Base-by-base conservation (phyloP, 2,888 invertebrate genomes). In the Ectemnius cavifrons region DNA sequence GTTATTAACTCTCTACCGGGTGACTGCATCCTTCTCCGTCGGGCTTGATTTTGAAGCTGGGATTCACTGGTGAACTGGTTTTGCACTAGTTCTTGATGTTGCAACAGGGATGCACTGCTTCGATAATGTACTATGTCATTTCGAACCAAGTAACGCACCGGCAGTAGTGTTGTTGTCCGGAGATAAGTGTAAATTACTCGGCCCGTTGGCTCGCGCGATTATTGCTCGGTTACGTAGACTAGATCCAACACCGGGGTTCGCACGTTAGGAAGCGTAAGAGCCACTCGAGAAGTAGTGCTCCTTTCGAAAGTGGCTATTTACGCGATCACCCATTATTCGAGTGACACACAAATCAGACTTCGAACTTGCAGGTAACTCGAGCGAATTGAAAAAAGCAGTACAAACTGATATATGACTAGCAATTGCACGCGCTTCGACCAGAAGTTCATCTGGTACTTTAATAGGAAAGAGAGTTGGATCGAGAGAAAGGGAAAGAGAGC, bases 1-100 rank as follows among this genome's bases (percentile, higher is more conserved):
- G n/a, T 37, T 63, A 62, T 71, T 76, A 63, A 59, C n/a, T 49
- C 46, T 52, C n/a, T 37, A 59, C 47, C 11, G n/a, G 14, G 16
- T 2, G 2, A 47, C 14, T 2, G 47, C 47, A 47, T 47, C 47
- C 47, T 47, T 2, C 47, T 2, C 47, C 47, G 11, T 47, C 47
- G 5, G 47, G 2, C n/a, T n/a, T n/a, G 11, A 47, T 14, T 52
- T 1, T 16, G 1, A 14, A 13, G 16, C 5, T 5, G 16, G n/a
- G n/a, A 16, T 52, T 52, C 52, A 11, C 37, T 11, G 37, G 37
- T 11, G 37, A 37, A 37, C 37, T 37, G 8, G 37, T 37, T 37
- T 37, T 37, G 37, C 8, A 0, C 37, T 8, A 37, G 37, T 37
- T 4, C 6, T 6, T 11, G 37, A 0, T 37, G 37, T 0, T 23